Evolutionary conservation across 2,797 vertebrate genomes (phyloP).

Genomic region (Pipistrellus nathusii): DNA sequence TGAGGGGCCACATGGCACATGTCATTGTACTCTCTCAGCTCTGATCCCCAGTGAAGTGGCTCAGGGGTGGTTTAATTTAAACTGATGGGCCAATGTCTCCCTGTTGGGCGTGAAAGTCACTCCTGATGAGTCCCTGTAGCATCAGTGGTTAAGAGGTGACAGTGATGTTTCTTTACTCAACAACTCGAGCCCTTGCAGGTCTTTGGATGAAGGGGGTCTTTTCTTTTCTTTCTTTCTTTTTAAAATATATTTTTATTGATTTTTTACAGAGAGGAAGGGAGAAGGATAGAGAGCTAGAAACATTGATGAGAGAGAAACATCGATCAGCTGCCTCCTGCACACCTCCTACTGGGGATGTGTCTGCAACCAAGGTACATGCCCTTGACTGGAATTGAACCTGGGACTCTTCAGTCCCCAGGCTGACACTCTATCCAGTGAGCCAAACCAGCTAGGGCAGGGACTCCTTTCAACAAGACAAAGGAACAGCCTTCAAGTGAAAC

Average conservation of each 20-base stretch:
- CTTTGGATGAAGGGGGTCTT: neutral
- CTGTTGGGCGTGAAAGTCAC: neutral
- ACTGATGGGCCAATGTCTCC: neutral
- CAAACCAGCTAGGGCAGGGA: neutral
- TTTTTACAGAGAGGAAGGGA: no score
- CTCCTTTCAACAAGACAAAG: constrained; percentile 28
- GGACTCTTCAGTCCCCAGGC: no score
- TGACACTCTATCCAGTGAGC: no score
- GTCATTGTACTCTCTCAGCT: neutral
- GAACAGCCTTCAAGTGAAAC: neutral
- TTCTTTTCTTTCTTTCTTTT: no score
- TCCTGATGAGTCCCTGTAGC: neutral
- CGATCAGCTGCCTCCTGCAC: no score
- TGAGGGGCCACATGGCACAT: neutral
- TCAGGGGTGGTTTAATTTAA: constrained; percentile 45
- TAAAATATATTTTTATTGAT: no score
- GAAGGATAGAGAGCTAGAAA: no score
- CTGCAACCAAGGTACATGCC: no score
- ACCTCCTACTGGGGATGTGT: no score
- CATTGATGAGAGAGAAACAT: no score
- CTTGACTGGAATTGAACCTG: no score
- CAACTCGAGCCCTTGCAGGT: neutral
- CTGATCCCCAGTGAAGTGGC: neutral
- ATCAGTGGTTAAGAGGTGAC: neutral
- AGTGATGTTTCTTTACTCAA: neutral